Percentiles rank a stretch among this genome's conserved stretches.
These are phyloP conservation scores for Strongylocentrotus purpuratus DNA, from an alignment of 35 echinoderm and acorn worm genomes.

Conservation along the genomic window DNA sequence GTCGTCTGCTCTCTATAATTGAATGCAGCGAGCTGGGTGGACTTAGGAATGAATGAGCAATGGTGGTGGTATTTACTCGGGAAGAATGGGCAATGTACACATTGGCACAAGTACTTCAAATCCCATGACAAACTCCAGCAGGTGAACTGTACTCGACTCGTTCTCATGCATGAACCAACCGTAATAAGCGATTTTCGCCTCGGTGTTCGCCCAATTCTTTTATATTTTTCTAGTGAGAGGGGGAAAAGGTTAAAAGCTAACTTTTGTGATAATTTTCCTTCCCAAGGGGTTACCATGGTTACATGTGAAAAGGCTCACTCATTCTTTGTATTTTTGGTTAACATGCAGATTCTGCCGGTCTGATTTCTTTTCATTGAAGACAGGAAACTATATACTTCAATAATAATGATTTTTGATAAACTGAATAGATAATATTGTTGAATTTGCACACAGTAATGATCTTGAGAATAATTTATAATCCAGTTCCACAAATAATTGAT, in stretches of 20 bases:
- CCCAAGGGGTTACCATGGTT: not conserved
- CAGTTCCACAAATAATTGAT: no score
- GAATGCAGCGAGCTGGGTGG: slow-evolving; percentile 1
- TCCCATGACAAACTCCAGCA: not conserved
- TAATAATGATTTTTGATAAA: no score
- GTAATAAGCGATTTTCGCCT: not conserved
- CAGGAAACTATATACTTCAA: no score
- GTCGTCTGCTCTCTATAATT: not conserved
- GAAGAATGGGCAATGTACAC: slow-evolving; percentile 34
- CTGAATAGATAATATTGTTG: no score
- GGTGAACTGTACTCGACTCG: not conserved
- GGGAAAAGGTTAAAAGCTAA: not conserved
- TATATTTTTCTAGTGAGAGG: not conserved
- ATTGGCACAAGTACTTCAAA: slow-evolving; percentile 35
- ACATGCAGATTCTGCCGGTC: no score
- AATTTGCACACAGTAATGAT: no score
- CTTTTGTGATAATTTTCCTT: not conserved
- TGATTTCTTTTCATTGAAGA: no score
- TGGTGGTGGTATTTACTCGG: not conserved
- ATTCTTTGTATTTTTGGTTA: no score
- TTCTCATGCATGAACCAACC: not conserved
- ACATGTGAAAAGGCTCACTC: no score
- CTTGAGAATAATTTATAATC: no score
- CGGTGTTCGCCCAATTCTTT: not conserved
- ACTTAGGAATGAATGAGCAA: slow-evolving; percentile 12